Conservation (phyloP, 1,140 invertebrate species). For the Sinonovacula constricta region DNA sequence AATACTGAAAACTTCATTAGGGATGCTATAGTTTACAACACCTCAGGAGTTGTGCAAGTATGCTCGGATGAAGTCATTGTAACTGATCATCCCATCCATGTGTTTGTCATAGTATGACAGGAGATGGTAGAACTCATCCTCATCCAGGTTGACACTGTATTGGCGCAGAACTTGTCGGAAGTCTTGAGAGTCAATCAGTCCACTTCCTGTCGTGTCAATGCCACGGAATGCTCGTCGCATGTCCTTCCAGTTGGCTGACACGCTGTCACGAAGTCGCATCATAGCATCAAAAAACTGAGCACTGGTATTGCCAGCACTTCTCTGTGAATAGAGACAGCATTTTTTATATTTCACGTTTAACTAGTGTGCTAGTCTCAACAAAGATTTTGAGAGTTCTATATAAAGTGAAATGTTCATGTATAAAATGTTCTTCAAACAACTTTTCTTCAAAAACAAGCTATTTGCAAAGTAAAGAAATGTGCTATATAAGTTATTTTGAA, state of each 20-base stretch:
- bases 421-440: no score
- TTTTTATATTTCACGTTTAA: no score
- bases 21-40: no score
- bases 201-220: conserved; percentile 58
- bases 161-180: conserved; percentile 71
- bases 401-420: no score
- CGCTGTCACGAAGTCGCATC: conserved; percentile 64
- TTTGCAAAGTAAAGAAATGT: no score
- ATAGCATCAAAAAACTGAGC: conserved; percentile 63
- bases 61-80: conserved; percentile 75
- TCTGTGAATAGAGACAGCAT: conserved; percentile 59
- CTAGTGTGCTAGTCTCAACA: no score
- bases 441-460: no score
- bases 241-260: conserved; percentile 74
- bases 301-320: conserved; percentile 55
- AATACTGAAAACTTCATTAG: no score
- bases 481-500: no score
- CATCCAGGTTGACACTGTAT: conserved; percentile 73
- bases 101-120: conserved; percentile 73
- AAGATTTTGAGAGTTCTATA: no score
- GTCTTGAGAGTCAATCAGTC: conserved; percentile 61
- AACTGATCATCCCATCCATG: conserved; percentile 69
- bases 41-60: conserved; percentile 60
- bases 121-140: conserved; percentile 74
- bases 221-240: conserved; percentile 71